Percentiles rank a stretch among this genome's conserved stretches.
Evolutionary conservation across 2,797 vertebrate species (phyloP).

Genomic region (Sylvia borin): DNA sequence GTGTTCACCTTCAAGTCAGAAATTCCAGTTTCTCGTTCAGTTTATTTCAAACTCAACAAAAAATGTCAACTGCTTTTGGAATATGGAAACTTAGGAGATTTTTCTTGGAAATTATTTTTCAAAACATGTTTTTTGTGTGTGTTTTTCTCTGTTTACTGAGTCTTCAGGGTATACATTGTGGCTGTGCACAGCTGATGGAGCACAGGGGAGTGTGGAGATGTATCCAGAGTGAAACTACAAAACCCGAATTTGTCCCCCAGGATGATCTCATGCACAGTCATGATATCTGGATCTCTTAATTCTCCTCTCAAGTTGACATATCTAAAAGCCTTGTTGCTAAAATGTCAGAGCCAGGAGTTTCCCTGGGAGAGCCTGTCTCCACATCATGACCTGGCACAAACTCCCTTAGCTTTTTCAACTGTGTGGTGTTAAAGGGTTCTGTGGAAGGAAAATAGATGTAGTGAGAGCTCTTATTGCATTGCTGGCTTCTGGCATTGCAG

Average conservation of each 20-base stretch:
- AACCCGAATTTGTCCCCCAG: background rate
- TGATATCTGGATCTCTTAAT: constrained; percentile 25
- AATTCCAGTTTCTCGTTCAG: background rate
- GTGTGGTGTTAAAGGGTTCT: background rate
- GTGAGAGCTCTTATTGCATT: background rate
- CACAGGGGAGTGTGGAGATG: background rate
- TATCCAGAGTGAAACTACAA: background rate
- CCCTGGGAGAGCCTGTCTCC: constrained; percentile 44
- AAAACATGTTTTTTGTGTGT: background rate
- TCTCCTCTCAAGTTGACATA: constrained; percentile 12
- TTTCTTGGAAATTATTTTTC: background rate
- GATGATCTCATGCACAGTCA: constrained; percentile 2
- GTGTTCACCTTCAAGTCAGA: background rate
- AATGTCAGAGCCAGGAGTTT: constrained; percentile 30
- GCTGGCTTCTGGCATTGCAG: background rate
- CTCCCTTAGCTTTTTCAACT: constrained; percentile 38
- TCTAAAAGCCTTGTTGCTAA: constrained; percentile 22
- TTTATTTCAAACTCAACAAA: background rate
- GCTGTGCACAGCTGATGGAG: background rate
- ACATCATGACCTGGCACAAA: constrained; percentile 50
- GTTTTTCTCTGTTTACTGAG: background rate
- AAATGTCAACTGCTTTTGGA: background rate
- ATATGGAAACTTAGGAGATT: background rate
- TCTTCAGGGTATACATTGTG: background rate
- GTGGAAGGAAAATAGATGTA: constrained; percentile 19